Evolutionary conservation across 2,113 vertebrate species (phyloP).

Genomic region (Sebastes schlegelii): DNA sequence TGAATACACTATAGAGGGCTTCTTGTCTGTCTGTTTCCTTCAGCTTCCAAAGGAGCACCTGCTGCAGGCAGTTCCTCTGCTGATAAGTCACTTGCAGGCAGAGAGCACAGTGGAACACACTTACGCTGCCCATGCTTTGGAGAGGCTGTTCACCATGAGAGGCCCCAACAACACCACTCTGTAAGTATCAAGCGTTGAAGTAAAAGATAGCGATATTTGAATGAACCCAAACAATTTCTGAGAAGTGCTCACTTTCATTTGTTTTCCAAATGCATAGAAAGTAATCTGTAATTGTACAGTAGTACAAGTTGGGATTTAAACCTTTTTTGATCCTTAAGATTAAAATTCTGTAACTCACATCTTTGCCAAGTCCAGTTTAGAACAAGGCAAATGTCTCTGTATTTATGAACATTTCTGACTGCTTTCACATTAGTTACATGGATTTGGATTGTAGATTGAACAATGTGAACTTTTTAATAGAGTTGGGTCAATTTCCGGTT

Average conservation of each 20-base stretch:
- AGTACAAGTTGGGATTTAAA: not conserved
- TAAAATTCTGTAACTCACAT: not conserved
- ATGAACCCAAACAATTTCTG: not conserved
- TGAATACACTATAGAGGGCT: not conserved
- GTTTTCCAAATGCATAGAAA: not conserved
- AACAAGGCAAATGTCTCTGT: not conserved
- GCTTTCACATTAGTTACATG: not conserved
- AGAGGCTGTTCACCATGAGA: constrained; percentile 97
- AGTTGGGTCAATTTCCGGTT: not conserved
- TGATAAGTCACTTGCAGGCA: constrained; percentile 93
- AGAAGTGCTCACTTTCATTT: too few species aligned
- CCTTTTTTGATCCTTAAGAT: not conserved
- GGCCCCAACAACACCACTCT: constrained; percentile 91
- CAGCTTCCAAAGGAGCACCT: constrained; percentile 98
- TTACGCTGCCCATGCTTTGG: constrained; percentile 95
- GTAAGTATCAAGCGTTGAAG: constrained; percentile 78
- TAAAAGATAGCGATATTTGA: too few species aligned
- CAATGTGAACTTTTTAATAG: too few species aligned
- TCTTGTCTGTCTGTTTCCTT: constrained; percentile 23
- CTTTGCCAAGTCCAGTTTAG: not conserved
- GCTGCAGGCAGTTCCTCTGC: constrained; percentile 91
- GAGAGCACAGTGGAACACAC: constrained; percentile 97
- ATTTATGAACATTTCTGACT: not conserved
- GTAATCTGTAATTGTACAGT: not conserved
- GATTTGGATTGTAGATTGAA: not conserved